Evolutionary conservation across 2,888 invertebrate genomes (phyloP).

Genomic region (Galerucella pusilla): DNA sequence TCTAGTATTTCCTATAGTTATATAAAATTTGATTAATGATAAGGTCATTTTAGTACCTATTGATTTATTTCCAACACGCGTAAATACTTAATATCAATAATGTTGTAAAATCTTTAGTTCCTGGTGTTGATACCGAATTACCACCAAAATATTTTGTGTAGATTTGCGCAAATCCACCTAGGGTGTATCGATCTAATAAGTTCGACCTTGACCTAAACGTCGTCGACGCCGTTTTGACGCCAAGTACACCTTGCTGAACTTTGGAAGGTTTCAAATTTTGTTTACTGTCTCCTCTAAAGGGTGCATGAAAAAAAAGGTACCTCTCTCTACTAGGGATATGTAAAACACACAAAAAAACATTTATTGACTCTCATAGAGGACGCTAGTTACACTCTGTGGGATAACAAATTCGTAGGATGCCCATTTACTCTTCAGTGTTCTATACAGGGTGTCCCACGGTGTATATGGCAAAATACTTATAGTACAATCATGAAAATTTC

Average conservation of each 20-base stretch:
- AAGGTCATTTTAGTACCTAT: no score
- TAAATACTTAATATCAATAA: neutral
- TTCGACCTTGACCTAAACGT: constrained; percentile 28
- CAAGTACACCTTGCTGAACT: neutral
- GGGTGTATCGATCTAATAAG: constrained; percentile 24
- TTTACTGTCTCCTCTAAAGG: neutral
- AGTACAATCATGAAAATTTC: no score
- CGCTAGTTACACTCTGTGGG: no score
- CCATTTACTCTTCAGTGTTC: no score
- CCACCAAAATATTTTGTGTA: neutral
- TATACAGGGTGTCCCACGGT: no score
- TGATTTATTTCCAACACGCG: neutral
- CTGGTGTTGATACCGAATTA: neutral
- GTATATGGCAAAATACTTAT: no score
- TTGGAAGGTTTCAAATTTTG: neutral
- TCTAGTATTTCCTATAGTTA: neutral
- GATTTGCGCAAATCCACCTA: constrained; percentile 26
- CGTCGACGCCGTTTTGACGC: constrained; percentile 7
- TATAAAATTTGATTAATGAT: no score
- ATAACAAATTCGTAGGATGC: no score
- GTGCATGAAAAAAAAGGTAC: neutral
- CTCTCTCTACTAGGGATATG: neutral
- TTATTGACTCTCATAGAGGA: no score
- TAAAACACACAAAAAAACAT: no score
- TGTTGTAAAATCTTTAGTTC: neutral